These are phyloP conservation scores for Florisuga fusca DNA, from an alignment of 2,797 vertebrate species.

Conservation along the genomic window DNA sequence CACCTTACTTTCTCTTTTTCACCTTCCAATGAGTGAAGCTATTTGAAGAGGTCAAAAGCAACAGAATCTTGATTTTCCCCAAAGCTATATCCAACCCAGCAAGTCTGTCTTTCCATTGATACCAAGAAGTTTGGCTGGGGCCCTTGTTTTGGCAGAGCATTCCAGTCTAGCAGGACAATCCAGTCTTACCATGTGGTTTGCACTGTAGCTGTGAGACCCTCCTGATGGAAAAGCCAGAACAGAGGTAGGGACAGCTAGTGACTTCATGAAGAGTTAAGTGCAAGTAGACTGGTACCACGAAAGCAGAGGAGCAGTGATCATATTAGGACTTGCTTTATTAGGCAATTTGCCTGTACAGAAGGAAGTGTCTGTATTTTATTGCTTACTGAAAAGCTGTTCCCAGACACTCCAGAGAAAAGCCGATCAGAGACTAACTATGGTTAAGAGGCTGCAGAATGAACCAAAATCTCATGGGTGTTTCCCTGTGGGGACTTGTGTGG, in stretches of 20 bases:
- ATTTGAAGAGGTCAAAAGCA: neutral
- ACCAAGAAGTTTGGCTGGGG: neutral
- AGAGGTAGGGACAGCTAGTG: neutral
- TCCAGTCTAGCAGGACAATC: neutral
- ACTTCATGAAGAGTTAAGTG: neutral
- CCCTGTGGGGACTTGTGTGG: neutral
- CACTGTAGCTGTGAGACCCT: neutral
- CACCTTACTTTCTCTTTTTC: neutral
- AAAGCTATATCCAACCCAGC: neutral
- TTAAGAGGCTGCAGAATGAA: neutral
- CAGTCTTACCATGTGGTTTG: neutral
- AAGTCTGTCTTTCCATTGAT: neutral
- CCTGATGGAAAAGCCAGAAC: neutral
- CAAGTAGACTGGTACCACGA: rapidly evolving
- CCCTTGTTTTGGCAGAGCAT: neutral
- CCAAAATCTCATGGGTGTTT: neutral
- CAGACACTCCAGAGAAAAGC: neutral
- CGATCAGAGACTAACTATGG: neutral
- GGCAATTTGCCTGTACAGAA: neutral
- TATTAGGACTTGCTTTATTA: neutral
- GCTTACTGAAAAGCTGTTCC: neutral
- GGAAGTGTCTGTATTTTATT: neutral
- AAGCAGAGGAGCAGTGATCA: neutral
- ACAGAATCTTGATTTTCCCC: neutral
- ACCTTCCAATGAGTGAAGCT: neutral